Percentiles rank a stretch among this genome's conserved stretches.
These are phyloP conservation scores for Oryzias sinensis DNA, from an alignment of 2,797 vertebrate species.

Conservation along the genomic window DNA sequence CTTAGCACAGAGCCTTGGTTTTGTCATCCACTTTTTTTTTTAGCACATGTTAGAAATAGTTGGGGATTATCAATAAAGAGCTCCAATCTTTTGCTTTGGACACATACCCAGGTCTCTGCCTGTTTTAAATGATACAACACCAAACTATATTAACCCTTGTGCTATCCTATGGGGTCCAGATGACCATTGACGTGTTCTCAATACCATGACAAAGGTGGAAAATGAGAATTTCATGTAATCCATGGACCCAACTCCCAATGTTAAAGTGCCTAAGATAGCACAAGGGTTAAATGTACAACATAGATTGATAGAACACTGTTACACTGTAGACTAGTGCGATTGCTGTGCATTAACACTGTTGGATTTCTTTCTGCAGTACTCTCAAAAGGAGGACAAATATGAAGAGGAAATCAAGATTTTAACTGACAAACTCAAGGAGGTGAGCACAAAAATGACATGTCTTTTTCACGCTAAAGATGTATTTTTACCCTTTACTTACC, in stretches of 20 bases:
- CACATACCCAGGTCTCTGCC: not conserved
- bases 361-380: slow-evolving; percentile 79
- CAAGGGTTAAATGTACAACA: too few relatives aligned
- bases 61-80: not conserved
- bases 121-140: not conserved
- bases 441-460: slow-evolving; percentile 29
- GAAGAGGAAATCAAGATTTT: slow-evolving; percentile 98
- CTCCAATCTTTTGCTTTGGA: not conserved
- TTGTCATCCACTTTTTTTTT: not conserved
- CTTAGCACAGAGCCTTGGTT: too few relatives aligned
- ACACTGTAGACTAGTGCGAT: too few relatives aligned
- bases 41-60: not conserved
- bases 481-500: not conserved
- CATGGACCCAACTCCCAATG: too few relatives aligned
- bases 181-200: too few relatives aligned
- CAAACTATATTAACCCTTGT: not conserved
- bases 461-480: not conserved
- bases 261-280: too few relatives aligned
- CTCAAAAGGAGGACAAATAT: slow-evolving; percentile 97
- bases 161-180: too few relatives aligned
- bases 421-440: slow-evolving; percentile 98
- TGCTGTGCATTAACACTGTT: not conserved
- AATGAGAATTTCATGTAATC: too few relatives aligned
- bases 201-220: too few relatives aligned
- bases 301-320: too few relatives aligned